Evolutionary conservation across 1,140 invertebrate genomes (phyloP).

Genomic region (Panagrolaimus sp.): DNA sequence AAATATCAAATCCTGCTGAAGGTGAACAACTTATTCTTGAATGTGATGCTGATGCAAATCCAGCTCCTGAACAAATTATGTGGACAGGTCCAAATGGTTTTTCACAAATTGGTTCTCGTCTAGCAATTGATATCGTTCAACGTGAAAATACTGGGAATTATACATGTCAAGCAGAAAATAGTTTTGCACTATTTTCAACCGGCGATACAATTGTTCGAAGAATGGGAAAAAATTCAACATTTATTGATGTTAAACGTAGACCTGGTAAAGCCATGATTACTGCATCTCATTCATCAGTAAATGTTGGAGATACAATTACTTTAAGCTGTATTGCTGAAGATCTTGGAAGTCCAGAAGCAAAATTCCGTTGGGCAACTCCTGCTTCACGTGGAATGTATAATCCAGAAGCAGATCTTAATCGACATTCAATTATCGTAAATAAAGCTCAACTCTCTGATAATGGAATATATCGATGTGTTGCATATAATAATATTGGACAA

Average conservation of each 20-base stretch:
- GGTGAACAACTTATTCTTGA: constrained; percentile 40
- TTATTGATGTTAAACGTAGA: constrained; percentile 32
- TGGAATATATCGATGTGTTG: constrained; percentile 35
- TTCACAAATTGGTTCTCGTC: constrained; percentile 21
- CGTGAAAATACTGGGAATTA: constrained; percentile 35
- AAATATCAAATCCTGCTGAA: constrained; percentile 29
- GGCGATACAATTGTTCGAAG: constrained; percentile 19
- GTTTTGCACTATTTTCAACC: constrained; percentile 20
- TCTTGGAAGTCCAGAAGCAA: constrained; percentile 35
- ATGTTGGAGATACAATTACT: constrained; percentile 26
- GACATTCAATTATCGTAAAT: constrained; percentile 16
- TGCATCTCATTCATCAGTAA: constrained; percentile 16
- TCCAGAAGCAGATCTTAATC: constrained; percentile 15
- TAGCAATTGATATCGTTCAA: constrained; percentile 28
- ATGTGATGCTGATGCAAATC: constrained; percentile 36
- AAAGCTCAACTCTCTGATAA: constrained; percentile 34
- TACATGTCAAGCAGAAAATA: constrained; percentile 35
- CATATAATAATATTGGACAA: constrained; percentile 34
- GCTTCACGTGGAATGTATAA: not conserved
- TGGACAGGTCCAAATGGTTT: constrained; percentile 41
- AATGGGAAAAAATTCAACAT: constrained; percentile 20
- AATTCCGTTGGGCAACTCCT: constrained; percentile 32
- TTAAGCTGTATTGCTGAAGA: constrained; percentile 33
- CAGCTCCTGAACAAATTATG: constrained; percentile 23
- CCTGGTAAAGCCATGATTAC: constrained; percentile 32